These are phyloP conservation scores for Montifringilla adamsi DNA, from an alignment of 2,113 vertebrate species.

Conservation along the genomic window DNA sequence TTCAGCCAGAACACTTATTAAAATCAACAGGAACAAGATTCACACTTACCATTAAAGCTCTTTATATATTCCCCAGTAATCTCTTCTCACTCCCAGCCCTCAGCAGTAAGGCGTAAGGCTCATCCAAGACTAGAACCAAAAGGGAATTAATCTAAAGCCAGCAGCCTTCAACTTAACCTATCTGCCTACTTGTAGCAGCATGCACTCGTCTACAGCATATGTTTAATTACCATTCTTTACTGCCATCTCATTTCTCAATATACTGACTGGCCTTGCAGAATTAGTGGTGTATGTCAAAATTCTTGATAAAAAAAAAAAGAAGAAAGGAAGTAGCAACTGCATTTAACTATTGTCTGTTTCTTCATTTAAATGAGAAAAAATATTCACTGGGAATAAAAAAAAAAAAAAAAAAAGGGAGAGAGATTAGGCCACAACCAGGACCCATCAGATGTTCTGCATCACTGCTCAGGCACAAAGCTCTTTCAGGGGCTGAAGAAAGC, in stretches of 20 bases:
- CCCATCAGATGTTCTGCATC: slow-evolving; percentile 61
- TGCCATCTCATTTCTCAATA: background rate
- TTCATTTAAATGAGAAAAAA: background rate
- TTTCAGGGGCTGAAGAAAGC: slow-evolving; percentile 46
- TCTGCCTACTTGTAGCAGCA: slow-evolving; percentile 14
- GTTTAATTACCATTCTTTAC: slow-evolving; percentile 5
- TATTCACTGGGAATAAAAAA: background rate
- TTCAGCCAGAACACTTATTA: background rate
- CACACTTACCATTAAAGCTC: background rate
- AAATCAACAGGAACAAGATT: background rate
- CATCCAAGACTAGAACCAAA: slow-evolving; percentile 26
- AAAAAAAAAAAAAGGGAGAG: rapidly evolving
- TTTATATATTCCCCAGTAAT: background rate
- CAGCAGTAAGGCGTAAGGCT: background rate
- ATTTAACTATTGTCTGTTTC: background rate
- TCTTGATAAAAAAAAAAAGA: background rate
- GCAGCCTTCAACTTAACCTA: background rate
- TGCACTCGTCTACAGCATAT: background rate
- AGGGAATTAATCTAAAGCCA: slow-evolving; percentile 29
- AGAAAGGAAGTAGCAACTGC: background rate
- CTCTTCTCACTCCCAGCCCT: background rate
- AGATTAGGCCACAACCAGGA: slow-evolving; percentile 9
- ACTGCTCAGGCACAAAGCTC: slow-evolving; percentile 56
- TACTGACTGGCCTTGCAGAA: background rate
- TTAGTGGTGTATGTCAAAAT: background rate